phyloP scores from a whole-genome alignment of 2,888 invertebrate genomes.

The Acleris laterana region DNA sequence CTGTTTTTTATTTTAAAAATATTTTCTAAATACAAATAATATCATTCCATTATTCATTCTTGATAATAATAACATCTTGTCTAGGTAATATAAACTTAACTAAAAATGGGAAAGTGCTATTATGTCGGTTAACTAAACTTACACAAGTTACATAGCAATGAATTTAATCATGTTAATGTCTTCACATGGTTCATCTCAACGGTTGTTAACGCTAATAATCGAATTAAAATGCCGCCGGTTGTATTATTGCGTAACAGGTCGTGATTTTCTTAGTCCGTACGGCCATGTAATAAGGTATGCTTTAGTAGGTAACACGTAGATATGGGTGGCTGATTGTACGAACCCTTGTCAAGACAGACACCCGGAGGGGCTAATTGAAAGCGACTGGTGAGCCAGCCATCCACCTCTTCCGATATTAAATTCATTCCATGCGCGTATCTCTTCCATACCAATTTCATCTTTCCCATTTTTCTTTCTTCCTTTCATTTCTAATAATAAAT shows the following conservation, averaged over 20 bases:
- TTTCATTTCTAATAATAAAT: constrained; percentile 2
- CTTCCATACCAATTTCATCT: constrained; percentile 1
- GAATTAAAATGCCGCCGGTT: too few relatives aligned
- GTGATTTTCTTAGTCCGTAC: background rate
- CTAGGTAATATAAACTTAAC: too few relatives aligned
- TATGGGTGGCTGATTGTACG: constrained; percentile 41
- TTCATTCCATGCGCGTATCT: constrained; percentile 29
- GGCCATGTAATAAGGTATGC: constrained; percentile 11
- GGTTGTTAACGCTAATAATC: background rate
- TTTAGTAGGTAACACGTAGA: background rate
- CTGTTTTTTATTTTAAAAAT: too few relatives aligned
- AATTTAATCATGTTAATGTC: too few relatives aligned
- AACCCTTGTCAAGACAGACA: constrained; percentile 52
- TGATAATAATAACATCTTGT: too few relatives aligned
- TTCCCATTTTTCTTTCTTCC: constrained; percentile 4
- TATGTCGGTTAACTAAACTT: too few relatives aligned
- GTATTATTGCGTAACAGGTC: background rate
- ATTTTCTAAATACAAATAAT: too few relatives aligned
- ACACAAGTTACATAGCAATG: too few relatives aligned
- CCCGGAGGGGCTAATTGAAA: constrained; percentile 53
- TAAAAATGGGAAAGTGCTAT: too few relatives aligned
- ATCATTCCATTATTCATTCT: too few relatives aligned
- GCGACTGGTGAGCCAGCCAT: constrained; percentile 45
- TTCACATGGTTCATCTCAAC: background rate
- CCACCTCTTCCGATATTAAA: constrained; percentile 36